Conservation (phyloP, 2,888 invertebrate genomes). For the Hartigia nigra region DNA sequence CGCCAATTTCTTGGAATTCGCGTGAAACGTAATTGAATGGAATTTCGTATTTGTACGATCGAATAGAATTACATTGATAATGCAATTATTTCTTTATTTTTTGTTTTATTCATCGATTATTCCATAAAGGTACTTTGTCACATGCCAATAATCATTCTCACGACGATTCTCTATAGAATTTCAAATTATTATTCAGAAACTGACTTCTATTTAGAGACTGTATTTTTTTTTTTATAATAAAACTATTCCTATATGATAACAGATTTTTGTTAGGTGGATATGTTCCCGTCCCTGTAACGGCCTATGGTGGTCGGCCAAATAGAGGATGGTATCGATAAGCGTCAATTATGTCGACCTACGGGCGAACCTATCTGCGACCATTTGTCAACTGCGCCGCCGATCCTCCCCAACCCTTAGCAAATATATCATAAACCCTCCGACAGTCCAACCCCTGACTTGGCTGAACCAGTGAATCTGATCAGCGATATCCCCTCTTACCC, state of each 20-base stretch:
- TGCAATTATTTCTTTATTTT: neutral
- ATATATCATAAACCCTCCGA: conserved; percentile 19
- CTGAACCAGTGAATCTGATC: conserved; percentile 16
- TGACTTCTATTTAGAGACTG: neutral
- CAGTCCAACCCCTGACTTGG: conserved; percentile 9
- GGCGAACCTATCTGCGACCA: conserved; percentile 13
- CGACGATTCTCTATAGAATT: neutral
- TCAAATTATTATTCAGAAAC: neutral
- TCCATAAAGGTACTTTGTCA: neutral
- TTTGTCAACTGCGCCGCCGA: conserved; percentile 16
- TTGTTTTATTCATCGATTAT: neutral
- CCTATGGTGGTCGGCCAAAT: neutral
- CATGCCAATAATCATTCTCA: neutral
- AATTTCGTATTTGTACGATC: neutral
- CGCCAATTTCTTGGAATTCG: neutral
- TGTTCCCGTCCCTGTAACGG: neutral
- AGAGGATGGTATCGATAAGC: conserved; percentile 14
- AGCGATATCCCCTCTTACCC: conserved; percentile 15
- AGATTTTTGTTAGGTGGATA: neutral
- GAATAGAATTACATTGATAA: neutral
- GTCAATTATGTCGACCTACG: conserved; percentile 18
- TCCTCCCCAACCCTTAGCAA: conserved; percentile 15
- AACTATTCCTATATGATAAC: neutral
- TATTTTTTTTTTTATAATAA: neutral
- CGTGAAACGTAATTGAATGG: neutral